These are phyloP conservation scores for Alauda arvensis DNA, from an alignment of 2,797 vertebrate genomes.

Conservation along the genomic window DNA sequence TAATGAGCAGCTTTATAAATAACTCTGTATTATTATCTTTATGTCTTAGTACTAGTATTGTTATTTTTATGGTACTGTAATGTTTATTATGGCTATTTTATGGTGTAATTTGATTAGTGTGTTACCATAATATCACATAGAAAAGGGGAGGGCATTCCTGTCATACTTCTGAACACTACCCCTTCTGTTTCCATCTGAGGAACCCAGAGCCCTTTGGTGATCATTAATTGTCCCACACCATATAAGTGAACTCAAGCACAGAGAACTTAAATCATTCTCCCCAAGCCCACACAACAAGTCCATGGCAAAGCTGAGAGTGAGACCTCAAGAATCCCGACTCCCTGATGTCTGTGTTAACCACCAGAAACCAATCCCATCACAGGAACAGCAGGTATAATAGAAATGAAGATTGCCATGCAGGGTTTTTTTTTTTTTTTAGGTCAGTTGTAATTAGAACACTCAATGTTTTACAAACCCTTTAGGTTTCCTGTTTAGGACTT, in stretches of 20 bases:
- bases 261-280: constrained; percentile 46
- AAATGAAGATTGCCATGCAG: constrained; percentile 32
- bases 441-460: constrained; percentile 50
- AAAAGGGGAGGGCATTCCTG: constrained; percentile 53
- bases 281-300: constrained; percentile 59
- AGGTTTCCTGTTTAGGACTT: constrained; percentile 57
- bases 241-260: constrained; percentile 49
- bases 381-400: constrained; percentile 41
- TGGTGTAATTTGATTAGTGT: constrained; percentile 55
- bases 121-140: constrained; percentile 46
- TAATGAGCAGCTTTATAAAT: constrained; percentile 49
- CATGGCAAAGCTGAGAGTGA: constrained; percentile 16
- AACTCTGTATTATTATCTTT: constrained; percentile 50
- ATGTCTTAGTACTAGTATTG: constrained; percentile 48
- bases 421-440: neutral
- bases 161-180: constrained; percentile 47
- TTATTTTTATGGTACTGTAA: constrained; percentile 59
- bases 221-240: constrained; percentile 59
- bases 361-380: constrained; percentile 21
- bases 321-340: constrained; percentile 14
- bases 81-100: constrained; percentile 58
- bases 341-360: constrained; percentile 27
- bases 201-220: constrained; percentile 54
- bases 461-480: constrained; percentile 48
- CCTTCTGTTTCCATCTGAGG: constrained; percentile 51